Conservation (phyloP, 2,797 vertebrate genomes). For the Lacerta agilis region DNA sequence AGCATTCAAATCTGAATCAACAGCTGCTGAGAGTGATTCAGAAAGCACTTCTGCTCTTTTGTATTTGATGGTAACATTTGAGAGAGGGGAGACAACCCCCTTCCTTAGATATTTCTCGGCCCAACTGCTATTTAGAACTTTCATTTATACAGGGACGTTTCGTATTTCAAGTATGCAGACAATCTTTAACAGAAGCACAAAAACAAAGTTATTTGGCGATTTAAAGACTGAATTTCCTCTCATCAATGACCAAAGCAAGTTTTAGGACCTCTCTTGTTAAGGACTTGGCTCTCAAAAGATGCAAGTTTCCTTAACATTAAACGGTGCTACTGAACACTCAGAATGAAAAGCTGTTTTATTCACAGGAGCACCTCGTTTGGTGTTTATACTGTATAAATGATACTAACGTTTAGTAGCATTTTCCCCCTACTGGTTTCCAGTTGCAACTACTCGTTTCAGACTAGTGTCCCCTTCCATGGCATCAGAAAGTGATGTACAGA, state of each 20-base stretch:
- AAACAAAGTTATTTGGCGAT: not conserved
- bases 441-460: not conserved
- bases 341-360: not conserved
- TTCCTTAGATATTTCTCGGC: not conserved
- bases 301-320: not conserved
- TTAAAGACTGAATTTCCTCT: not conserved
- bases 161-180: not conserved
- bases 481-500: not conserved
- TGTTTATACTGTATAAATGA: not conserved
- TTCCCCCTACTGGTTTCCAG: too few relatives aligned
- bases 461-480: not conserved
- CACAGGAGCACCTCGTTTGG: not conserved
- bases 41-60: not conserved
- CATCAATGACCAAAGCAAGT: not conserved
- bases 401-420: not conserved
- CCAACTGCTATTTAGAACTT: too few relatives aligned
- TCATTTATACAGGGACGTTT: not conserved
- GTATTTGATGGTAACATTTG: not conserved
- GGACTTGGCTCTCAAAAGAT: not conserved
- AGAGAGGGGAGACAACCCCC: not conserved
- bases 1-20: not conserved
- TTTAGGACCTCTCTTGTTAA: not conserved
- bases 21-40: not conserved
- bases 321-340: not conserved
- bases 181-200: not conserved